Conservation (phyloP, 2,888 invertebrate species). For the Criorhina ranunculi region DNA sequence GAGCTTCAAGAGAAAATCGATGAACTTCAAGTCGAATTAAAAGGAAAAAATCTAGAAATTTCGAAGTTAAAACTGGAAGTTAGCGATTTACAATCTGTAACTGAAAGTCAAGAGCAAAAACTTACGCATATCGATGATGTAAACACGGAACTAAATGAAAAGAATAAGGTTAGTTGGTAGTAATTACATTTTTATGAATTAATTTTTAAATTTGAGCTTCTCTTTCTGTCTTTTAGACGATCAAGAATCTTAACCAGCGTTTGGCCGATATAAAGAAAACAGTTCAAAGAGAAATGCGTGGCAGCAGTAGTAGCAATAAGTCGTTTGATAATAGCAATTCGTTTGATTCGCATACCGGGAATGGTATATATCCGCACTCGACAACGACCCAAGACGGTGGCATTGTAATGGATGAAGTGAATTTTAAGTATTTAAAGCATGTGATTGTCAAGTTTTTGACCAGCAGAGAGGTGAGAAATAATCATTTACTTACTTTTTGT, state of each 20-base stretch:
- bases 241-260: conserved; percentile 94
- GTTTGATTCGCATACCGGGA: conserved; percentile 62
- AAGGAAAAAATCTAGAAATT: conserved; percentile 85
- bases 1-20: conserved; percentile 86
- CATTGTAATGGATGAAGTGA: conserved; percentile 88
- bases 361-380: conserved; percentile 77
- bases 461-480: conserved; percentile 89
- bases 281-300: conserved; percentile 91
- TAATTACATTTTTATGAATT: neutral
- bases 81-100: conserved; percentile 78
- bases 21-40: conserved; percentile 81
- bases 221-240: conserved; percentile 87
- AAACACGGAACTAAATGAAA: conserved; percentile 87
- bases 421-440: conserved; percentile 95
- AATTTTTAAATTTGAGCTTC: conserved; percentile 24
- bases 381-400: conserved; percentile 76
- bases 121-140: conserved; percentile 80
- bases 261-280: conserved; percentile 96
- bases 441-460: conserved; percentile 97
- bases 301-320: conserved; percentile 77
- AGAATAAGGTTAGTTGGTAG: conserved; percentile 86
- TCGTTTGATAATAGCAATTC: conserved; percentile 72
- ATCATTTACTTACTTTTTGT: no score
- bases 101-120: conserved; percentile 79
- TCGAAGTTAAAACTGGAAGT: conserved; percentile 81